Conservation (phyloP, 2,113 vertebrate genomes). For the Bufo bufo region DNA sequence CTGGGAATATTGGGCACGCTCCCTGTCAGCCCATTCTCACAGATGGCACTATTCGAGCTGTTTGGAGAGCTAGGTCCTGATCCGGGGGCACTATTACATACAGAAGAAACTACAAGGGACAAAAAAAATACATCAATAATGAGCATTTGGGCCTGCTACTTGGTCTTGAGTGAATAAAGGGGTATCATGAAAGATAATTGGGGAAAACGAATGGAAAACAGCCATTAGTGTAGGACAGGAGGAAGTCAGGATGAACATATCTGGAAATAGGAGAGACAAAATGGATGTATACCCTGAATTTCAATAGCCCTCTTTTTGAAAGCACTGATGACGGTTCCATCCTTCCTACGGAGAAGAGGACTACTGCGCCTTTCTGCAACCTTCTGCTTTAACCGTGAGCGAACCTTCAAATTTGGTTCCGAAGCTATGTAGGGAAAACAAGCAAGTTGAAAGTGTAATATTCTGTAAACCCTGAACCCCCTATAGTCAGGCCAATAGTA, state of each 20-base stretch:
- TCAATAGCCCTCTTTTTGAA: constrained; percentile 90
- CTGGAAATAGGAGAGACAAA: neutral
- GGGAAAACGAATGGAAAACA: neutral
- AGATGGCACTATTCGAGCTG: constrained; percentile 81
- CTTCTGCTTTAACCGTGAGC: constrained; percentile 95
- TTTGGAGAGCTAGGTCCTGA: constrained; percentile 85
- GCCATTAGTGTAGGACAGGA: too few species aligned
- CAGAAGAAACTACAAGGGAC: constrained; percentile 73
- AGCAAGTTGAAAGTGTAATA: neutral
- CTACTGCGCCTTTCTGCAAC: constrained; percentile 93
- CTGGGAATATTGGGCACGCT: constrained; percentile 85
- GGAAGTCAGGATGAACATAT: neutral
- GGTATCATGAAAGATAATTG: neutral
- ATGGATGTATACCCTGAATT: constrained; percentile 72
- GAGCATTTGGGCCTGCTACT: neutral
- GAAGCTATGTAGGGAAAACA: constrained; percentile 75
- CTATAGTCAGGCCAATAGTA: neutral
- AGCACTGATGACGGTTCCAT: constrained; percentile 91
- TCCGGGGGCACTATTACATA: constrained; percentile 85
- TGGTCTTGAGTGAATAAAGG: neutral
- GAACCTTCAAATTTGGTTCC: constrained; percentile 95
- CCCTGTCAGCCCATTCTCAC: constrained; percentile 83
- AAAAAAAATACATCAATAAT: constrained; percentile 15
- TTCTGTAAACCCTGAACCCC: neutral
- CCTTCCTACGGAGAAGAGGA: constrained; percentile 88